Percentiles rank a stretch among this genome's conserved stretches.
Conservation (phyloP, 2,113 vertebrate species). For the Pipra filicauda region DNA sequence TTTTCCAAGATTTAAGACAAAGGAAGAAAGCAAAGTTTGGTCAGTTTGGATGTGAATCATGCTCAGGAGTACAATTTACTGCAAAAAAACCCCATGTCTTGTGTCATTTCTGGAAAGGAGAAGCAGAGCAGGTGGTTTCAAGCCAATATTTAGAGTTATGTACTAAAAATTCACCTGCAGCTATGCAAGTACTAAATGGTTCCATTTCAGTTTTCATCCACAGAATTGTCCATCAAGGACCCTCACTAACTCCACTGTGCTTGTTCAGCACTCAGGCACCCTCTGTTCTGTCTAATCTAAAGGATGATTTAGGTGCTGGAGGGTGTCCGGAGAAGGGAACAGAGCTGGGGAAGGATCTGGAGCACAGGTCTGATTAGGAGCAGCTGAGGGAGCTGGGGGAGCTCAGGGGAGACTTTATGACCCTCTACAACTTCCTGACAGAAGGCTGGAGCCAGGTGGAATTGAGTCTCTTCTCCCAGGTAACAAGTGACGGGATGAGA, state of each 20-base stretch:
- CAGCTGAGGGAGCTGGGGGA: not conserved
- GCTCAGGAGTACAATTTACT: not conserved
- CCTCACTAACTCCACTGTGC: not conserved
- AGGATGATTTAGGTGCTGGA: not conserved
- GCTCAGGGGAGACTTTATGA: accelerated
- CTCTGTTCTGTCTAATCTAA: not conserved
- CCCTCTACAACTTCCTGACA: not conserved
- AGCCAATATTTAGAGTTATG: not conserved
- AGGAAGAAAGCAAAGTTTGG: not conserved
- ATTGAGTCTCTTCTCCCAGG: accelerated
- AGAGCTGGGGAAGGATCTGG: accelerated
- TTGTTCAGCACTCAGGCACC: not conserved
- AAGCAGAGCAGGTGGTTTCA: not conserved
- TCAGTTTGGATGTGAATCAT: not conserved
- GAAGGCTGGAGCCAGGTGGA: not conserved
- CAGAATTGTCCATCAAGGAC: not conserved
- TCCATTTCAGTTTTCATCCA: not conserved
- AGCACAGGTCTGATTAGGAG: not conserved
- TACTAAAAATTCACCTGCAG: not conserved
- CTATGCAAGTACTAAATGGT: not conserved
- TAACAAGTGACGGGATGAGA: not conserved
- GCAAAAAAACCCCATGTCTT: not conserved
- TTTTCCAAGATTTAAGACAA: not conserved
- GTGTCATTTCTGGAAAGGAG: not conserved
- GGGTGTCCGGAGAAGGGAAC: accelerated